phyloP scores from a whole-genome alignment of 37 sponge, comb jelly and placozoan genomes.

The Spongilla lacustris region DNA sequence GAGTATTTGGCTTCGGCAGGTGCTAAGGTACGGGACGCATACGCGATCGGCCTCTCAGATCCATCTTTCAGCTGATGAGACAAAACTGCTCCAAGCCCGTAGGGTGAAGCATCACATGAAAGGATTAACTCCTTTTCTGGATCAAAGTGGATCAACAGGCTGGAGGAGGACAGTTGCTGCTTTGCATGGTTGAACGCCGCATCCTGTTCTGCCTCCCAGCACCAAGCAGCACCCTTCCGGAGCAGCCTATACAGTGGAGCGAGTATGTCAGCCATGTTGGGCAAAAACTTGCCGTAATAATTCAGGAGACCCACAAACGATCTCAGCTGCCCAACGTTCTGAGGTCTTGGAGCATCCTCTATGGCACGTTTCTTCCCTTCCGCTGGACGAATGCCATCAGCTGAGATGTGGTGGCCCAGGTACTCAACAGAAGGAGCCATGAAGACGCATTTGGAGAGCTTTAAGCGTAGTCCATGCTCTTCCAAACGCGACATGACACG shows the following conservation, averaged over 20 bases:
- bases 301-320: too few relatives aligned
- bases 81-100: constrained; percentile 49
- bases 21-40: constrained; percentile 16
- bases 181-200: neutral
- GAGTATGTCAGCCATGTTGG: too few relatives aligned
- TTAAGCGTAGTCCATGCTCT: constrained; percentile 4
- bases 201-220: neutral
- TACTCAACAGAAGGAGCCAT: too few relatives aligned
- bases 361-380: too few relatives aligned
- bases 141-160: constrained; percentile 20
- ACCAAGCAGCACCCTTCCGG: neutral
- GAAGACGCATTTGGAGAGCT: neutral
- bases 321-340: too few relatives aligned
- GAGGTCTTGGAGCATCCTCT: too few relatives aligned
- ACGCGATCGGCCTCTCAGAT: constrained; percentile 16
- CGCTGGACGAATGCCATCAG: too few relatives aligned
- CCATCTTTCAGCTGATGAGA: constrained; percentile 14
- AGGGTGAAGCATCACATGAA: constrained; percentile 35
- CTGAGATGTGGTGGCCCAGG: too few relatives aligned
- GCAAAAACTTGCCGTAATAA: too few relatives aligned
- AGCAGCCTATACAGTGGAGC: neutral
- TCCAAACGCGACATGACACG: constrained; percentile 13
- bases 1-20: constrained; percentile 20
- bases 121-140: neutral
- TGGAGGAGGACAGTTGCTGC: neutral